These are phyloP conservation scores for Ramphastos sulfuratus DNA, from an alignment of 2,113 vertebrate species.

Conservation along the genomic window DNA sequence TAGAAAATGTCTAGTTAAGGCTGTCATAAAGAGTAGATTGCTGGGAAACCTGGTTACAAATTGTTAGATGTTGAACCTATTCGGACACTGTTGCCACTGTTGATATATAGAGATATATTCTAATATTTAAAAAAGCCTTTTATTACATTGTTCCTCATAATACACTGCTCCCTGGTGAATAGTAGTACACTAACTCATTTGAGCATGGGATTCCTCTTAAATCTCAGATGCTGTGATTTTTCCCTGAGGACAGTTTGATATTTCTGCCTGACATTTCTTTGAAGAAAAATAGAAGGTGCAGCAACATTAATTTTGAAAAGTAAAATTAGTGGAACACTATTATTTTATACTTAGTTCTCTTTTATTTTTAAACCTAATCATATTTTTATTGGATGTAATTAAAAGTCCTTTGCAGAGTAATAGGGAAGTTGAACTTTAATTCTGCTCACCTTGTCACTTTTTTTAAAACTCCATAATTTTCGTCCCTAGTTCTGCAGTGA, in stretches of 20 bases:
- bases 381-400: slow-evolving; percentile 73
- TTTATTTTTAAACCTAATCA: slow-evolving; percentile 71
- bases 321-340: slow-evolving; percentile 75
- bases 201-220: slow-evolving; percentile 65
- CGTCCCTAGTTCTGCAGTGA: background rate
- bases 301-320: slow-evolving; percentile 70
- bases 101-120: slow-evolving; percentile 53
- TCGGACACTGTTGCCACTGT: slow-evolving; percentile 43
- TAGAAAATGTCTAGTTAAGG: slow-evolving; percentile 55
- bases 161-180: slow-evolving; percentile 52
- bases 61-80: slow-evolving; percentile 52
- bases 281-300: slow-evolving; percentile 72
- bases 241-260: slow-evolving; percentile 68
- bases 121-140: slow-evolving; percentile 35
- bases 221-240: slow-evolving; percentile 70
- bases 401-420: slow-evolving; percentile 65
- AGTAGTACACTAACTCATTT: slow-evolving; percentile 64
- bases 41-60: slow-evolving; percentile 38
- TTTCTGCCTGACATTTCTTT: slow-evolving; percentile 74
- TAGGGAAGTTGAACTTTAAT: slow-evolving; percentile 68
- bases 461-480: slow-evolving; percentile 65
- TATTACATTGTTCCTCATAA: slow-evolving; percentile 62
- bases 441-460: slow-evolving; percentile 63
- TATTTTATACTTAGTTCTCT: slow-evolving; percentile 75
- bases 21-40: slow-evolving; percentile 50